Percentiles rank a stretch among this genome's conserved stretches.
Conservation (phyloP, 2,888 invertebrate genomes). For the Tribolium freemani region DNA sequence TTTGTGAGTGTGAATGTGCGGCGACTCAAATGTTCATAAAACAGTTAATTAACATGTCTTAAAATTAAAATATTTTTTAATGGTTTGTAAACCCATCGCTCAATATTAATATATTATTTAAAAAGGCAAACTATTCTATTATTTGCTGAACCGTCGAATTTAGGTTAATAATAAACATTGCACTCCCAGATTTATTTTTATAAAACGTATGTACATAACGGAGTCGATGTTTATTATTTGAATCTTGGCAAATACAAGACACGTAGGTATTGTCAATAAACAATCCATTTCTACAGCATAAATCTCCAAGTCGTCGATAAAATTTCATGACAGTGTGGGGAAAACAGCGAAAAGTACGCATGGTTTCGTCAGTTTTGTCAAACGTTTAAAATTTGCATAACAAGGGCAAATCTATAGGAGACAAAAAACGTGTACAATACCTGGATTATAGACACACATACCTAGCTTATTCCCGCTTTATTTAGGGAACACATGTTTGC, state of each 20-base stretch:
- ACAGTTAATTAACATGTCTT: constrained; percentile 37
- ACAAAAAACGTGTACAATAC: constrained; percentile 13
- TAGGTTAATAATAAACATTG: background rate
- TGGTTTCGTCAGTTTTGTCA: background rate
- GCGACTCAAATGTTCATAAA: constrained; percentile 34
- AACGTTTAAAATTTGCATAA: constrained; percentile 6
- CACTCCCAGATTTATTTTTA: background rate
- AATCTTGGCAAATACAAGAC: constrained; percentile 17
- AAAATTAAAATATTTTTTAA: too few species aligned
- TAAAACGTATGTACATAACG: too few species aligned
- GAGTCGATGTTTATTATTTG: constrained; percentile 20
- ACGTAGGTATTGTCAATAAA: constrained; percentile 15
- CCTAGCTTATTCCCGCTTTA: constrained; percentile 10
- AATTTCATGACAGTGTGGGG: background rate
- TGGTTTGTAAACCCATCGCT: too few species aligned
- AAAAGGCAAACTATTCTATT: too few species aligned
- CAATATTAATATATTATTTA: too few species aligned
- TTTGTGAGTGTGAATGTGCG: constrained; percentile 16
- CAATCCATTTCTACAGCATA: constrained; percentile 6
- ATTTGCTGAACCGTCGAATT: too few species aligned
- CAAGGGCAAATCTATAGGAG: background rate
- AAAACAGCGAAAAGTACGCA: background rate
- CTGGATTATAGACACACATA: constrained; percentile 18
- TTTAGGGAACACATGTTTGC: constrained; percentile 30
- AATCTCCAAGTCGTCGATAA: background rate